A percentile compares a stretch with the other conserved stretches of the same genome.
Conservation (phyloP, 37 sponge, comb jelly and placozoan species). For the Bolinopsis microptera region DNA sequence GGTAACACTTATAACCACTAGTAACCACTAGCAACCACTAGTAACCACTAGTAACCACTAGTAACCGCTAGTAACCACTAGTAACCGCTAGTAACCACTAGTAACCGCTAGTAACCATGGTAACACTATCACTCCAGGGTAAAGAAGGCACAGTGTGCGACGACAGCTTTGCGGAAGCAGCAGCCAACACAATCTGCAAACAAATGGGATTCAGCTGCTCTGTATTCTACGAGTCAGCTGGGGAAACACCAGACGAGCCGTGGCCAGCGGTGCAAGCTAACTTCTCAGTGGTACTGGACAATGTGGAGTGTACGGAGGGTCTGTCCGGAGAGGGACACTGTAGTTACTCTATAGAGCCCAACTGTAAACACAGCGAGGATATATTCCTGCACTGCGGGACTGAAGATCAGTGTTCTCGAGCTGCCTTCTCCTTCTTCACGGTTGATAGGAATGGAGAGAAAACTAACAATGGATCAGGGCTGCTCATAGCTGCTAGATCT, state of each 20-base stretch:
- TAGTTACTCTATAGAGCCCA: not conserved
- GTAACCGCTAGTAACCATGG: not conserved
- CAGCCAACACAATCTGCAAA: not conserved
- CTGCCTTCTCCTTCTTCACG: not conserved
- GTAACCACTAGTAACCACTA: too few relatives aligned
- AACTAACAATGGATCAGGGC: not conserved
- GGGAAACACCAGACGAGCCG: not conserved
- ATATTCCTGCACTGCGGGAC: not conserved
- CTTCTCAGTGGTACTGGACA: not conserved
- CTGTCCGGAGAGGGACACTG: not conserved
- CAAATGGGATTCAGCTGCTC: not conserved
- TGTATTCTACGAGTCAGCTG: not conserved
- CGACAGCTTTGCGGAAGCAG: not conserved
- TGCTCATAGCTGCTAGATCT: constrained; percentile 1
- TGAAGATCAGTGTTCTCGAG: not conserved
- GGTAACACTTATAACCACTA: too few relatives aligned
- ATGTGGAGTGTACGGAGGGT: not conserved
- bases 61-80: too few relatives aligned
- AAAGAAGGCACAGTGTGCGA: constrained; percentile 14
- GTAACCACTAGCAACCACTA: too few relatives aligned
- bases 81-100: not conserved
- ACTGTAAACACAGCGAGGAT: not conserved
- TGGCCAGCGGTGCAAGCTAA: not conserved
- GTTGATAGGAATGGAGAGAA: not conserved
- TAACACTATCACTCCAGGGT: not conserved